Evolutionary conservation across 2,888 invertebrate genomes (phyloP).

Genomic region (Epirrhoe tristata): DNA sequence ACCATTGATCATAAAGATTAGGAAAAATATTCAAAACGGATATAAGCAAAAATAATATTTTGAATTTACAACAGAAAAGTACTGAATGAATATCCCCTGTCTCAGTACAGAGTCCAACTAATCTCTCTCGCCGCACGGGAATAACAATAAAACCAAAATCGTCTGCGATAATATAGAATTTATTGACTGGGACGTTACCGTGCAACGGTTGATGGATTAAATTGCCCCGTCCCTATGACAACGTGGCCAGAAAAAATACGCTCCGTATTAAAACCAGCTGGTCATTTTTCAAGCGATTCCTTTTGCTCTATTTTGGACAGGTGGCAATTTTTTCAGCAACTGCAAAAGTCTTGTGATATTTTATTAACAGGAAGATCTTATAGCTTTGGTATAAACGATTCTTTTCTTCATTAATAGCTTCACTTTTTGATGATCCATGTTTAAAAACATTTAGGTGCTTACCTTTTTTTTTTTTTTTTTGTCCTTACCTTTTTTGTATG

Average conservation of each 20-base stretch:
- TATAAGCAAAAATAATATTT: not conserved
- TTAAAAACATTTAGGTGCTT: no score
- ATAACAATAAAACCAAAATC: conserved; percentile 81
- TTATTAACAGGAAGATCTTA: not conserved
- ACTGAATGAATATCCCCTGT: conserved; percentile 17
- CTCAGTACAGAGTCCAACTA: conserved; percentile 51
- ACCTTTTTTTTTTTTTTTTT: no score
- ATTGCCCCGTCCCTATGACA: conserved; percentile 85
- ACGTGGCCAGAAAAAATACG: conserved; percentile 84
- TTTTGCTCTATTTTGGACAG: conserved; percentile 81
- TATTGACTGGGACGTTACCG: conserved; percentile 77
- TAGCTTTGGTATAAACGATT: no score
- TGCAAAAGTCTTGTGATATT: conserved; percentile 11
- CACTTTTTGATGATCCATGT: no score
- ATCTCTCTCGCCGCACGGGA: conserved; percentile 63
- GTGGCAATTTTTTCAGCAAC: conserved; percentile 64
- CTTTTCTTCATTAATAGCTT: no score
- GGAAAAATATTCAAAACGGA: not conserved
- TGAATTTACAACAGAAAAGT: not conserved
- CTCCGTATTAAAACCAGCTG: conserved; percentile 83
- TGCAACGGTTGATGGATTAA: conserved; percentile 84
- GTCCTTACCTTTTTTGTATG: no score
- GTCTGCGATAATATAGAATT: conserved; percentile 81
- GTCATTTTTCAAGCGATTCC: conserved; percentile 85
- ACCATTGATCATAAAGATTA: no score